Evolutionary conservation across 2,888 invertebrate genomes (phyloP), one percentile per base, ranked within the genome.

Genomic region (Hymenopus coronatus): DNA sequence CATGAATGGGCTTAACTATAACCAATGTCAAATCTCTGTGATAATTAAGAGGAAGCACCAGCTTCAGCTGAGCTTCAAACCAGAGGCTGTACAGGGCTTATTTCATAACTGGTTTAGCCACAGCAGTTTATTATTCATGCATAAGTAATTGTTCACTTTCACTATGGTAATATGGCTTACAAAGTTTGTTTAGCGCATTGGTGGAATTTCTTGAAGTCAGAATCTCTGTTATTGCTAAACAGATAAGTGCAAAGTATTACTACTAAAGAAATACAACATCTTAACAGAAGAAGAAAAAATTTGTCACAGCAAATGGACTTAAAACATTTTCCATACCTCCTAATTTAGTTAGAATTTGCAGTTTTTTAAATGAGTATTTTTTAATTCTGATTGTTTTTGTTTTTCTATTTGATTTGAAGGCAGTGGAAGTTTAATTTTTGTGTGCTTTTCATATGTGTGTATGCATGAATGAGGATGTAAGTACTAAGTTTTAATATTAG

Each of bases 1-100:
- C 98, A 91, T 98, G 95, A 96, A 92, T 82, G 25, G 28, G 15
- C 12, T 28, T 82, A 30, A 33, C 33, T 28, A 54, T 54, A 83
- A 25, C 14, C 82, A 83, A 82, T 83, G 89, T 90, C 86, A 89
- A 90, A 88, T 88, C 89, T 89, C 90, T 90, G 90, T 90, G 90
- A 90, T 90, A 90, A 82, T 88, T 28, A 82, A 2, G 97, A 97
- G 93, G 46, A 70, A 70, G 54, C 6, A 70, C 15, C 20, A 4
- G 15, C 54, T 15, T 20, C 97, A 97, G 90, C 81, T 87, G 27
- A 27, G 87, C 81, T 70, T 70, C 20, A 20, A 70, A 70, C 54
- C 54, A 70, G 54, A 70, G 54, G 54, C 54, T 70, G 20, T 70
- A 70, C 54, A 70, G 54, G 54, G 54, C 54, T 70, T 70, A 70